Conservation (phyloP, 2,888 invertebrate species). For the Eurytoma adleriae region DNA sequence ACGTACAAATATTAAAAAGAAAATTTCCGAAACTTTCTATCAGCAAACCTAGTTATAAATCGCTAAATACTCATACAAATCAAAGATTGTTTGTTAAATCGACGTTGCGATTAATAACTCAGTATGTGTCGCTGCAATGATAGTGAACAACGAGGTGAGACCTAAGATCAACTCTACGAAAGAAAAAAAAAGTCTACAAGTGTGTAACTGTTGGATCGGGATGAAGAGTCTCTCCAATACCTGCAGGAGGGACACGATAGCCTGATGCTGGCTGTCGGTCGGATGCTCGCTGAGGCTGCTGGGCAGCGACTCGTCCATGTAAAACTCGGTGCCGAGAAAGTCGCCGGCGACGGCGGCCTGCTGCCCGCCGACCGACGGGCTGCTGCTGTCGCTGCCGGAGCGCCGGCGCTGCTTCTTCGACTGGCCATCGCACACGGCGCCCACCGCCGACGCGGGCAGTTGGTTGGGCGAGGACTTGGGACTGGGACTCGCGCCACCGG, state of each 20-base stretch:
- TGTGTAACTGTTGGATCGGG: constrained; percentile 35
- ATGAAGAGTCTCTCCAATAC: constrained; percentile 68
- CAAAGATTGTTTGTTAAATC: too few relatives aligned
- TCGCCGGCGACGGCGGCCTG: constrained; percentile 76
- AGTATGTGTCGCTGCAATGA: too few relatives aligned
- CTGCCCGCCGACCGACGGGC: constrained; percentile 71
- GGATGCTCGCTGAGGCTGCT: constrained; percentile 87
- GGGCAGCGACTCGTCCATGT: constrained; percentile 92
- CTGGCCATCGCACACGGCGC: constrained; percentile 74
- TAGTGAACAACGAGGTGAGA: too few relatives aligned
- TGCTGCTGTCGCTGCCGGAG: constrained; percentile 72
- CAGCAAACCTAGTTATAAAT: too few relatives aligned
- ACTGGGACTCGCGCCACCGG: constrained; percentile 6
- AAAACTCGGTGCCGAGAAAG: constrained; percentile 89
- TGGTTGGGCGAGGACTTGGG: constrained; percentile 34
- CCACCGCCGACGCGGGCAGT: constrained; percentile 48
- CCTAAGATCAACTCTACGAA: too few relatives aligned
- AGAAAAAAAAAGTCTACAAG: background rate
- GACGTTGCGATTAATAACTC: too few relatives aligned
- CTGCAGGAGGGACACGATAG: constrained; percentile 75
- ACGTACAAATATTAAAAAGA: too few relatives aligned
- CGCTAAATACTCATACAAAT: too few relatives aligned
- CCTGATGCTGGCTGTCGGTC: constrained; percentile 76
- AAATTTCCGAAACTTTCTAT: too few relatives aligned
- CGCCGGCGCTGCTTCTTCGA: constrained; percentile 71